These are phyloP conservation scores for Macaca mulatta DNA, from an alignment of 2,113 vertebrate species.

Conservation along the genomic window DNA sequence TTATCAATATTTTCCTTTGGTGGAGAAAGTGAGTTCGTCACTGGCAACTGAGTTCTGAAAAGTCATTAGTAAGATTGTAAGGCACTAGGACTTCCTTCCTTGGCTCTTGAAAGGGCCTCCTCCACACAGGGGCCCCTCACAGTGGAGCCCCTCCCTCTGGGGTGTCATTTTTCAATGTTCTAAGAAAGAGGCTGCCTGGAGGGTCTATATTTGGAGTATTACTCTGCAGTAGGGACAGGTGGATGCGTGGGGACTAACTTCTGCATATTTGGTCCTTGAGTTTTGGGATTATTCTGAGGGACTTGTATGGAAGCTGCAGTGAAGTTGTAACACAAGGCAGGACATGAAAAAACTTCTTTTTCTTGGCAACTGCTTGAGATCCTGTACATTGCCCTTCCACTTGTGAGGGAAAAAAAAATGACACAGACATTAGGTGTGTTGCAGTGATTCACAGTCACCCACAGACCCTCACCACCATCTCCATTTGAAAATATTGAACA, in stretches of 20 bases:
- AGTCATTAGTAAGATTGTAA: not conserved
- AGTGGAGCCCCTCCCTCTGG: not conserved
- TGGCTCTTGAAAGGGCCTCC: not conserved
- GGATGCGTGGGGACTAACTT: slow-evolving; percentile 27
- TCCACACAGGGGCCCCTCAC: not conserved
- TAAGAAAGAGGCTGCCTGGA: slow-evolving; percentile 37
- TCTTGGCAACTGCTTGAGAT: not conserved
- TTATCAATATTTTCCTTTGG: slow-evolving; percentile 7
- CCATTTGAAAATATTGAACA: not conserved
- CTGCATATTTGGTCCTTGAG: slow-evolving; percentile 43
- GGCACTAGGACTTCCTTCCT: not conserved
- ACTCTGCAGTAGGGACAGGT: slow-evolving; percentile 27
- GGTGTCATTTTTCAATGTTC: slow-evolving; percentile 58
- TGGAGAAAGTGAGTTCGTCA: slow-evolving; percentile 1
- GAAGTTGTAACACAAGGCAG: slow-evolving; percentile 8
- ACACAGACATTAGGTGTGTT: not conserved
- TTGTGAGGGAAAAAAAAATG: slow-evolving; percentile 5
- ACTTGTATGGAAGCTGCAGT: not conserved
- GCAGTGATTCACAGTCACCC: not conserved
- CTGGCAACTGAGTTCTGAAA: slow-evolving; percentile 3
- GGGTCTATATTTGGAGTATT: slow-evolving; percentile 62
- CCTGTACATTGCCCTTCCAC: not conserved
- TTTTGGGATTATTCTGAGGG: slow-evolving; percentile 51
- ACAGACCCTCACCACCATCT: not conserved
- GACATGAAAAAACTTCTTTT: not conserved